These are phyloP conservation scores for Mobula hypostoma DNA, from an alignment of 2,113 vertebrate genomes.

Conservation along the genomic window DNA sequence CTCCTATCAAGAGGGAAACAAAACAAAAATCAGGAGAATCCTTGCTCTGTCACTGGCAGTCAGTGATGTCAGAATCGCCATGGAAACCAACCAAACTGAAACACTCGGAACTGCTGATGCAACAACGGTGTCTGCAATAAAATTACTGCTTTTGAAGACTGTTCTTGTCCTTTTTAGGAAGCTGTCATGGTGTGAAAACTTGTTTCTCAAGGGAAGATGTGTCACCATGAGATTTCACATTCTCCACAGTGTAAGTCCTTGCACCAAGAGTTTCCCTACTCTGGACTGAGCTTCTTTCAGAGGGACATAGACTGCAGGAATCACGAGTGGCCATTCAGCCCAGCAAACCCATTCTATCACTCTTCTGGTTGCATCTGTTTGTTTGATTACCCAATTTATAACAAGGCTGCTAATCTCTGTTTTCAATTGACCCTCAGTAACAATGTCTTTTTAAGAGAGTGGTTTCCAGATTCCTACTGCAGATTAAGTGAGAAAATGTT, in stretches of 20 bases:
- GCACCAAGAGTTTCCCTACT: not conserved
- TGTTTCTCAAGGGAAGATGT: not conserved
- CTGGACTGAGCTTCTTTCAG: not conserved
- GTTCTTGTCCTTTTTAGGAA: not conserved
- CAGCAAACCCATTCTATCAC: not conserved
- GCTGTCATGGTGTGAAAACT: not conserved
- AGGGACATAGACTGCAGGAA: not conserved
- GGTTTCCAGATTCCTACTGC: not conserved
- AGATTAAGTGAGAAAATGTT: not conserved
- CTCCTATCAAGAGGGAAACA: not conserved
- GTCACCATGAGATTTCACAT: not conserved
- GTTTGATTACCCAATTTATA: too few species aligned
- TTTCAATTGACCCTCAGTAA: too few species aligned
- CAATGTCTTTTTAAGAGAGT: not conserved
- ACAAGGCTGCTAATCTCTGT: too few species aligned
- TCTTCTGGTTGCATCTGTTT: not conserved
- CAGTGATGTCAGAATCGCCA: not conserved
- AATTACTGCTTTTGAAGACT: not conserved
- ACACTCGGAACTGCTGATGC: not conserved
- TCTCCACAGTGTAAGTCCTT: not conserved
- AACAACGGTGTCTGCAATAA: not conserved
- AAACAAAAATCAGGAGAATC: not conserved
- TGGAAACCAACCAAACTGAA: slow-evolving; percentile 11
- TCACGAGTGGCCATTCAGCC: not conserved
- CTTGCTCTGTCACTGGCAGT: not conserved